Percentiles rank a stretch among this genome's conserved stretches.
These are phyloP conservation scores for Propithecus deckenii DNA, from an alignment of 2,797 vertebrate genomes.

Conservation along the genomic window DNA sequence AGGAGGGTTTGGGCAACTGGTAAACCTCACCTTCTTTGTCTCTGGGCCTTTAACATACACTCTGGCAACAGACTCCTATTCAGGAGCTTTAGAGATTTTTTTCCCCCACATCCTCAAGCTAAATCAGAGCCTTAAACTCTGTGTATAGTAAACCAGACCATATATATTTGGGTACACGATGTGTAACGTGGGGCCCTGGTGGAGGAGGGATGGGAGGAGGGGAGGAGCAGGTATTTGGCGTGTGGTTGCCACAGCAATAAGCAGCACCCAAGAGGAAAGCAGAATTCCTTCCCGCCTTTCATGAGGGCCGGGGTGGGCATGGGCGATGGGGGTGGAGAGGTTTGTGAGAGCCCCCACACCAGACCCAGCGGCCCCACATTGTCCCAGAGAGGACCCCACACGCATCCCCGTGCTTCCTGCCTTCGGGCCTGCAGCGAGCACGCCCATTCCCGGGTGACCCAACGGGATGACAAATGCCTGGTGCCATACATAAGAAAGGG, in stretches of 20 bases:
- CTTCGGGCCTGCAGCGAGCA: background rate
- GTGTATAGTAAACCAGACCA: background rate
- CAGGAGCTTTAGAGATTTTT: background rate
- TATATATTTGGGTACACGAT: background rate
- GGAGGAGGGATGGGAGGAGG: background rate
- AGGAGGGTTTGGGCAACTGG: slow-evolving; percentile 25
- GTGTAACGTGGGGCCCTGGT: background rate
- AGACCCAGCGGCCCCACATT: background rate
- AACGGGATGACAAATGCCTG: background rate
- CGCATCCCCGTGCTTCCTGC: background rate
- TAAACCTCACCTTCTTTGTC: slow-evolving; percentile 53
- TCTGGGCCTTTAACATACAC: slow-evolving; percentile 16
- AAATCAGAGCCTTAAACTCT: background rate
- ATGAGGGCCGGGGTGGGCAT: background rate
- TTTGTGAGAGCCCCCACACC: background rate
- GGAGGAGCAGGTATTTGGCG: background rate
- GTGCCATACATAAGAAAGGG: background rate
- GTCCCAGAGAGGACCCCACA: background rate
- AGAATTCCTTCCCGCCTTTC: background rate
- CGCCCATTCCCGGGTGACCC: background rate
- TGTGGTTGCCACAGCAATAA: background rate
- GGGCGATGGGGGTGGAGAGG: background rate
- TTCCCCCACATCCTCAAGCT: background rate
- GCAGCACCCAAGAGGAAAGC: background rate
- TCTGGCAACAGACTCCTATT: background rate